Evolutionary conservation across 2,797 vertebrate genomes (phyloP).

Genomic region (Enoplosus armatus): DNA sequence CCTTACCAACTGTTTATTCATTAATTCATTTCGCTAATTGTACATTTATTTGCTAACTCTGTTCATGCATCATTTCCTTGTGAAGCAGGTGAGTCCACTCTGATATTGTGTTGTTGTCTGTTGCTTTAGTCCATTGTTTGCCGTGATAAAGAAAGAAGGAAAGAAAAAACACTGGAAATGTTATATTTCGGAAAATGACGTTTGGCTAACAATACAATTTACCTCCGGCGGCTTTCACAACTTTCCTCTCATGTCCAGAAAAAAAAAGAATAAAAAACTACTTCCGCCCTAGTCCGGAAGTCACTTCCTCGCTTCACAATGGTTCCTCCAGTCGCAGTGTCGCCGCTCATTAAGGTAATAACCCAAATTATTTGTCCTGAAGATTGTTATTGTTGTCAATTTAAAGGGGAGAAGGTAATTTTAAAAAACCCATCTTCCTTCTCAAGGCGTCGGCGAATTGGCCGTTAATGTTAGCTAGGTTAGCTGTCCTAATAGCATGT

Average conservation of each 20-base stretch:
- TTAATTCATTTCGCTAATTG: background rate
- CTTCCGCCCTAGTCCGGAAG: conserved; percentile 59
- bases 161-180: background rate
- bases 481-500: conserved; percentile 14
- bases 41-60: background rate
- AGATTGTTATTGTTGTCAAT: fast-evolving
- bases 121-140: background rate
- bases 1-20: background rate
- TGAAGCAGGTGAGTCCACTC: background rate
- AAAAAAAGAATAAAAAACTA: background rate
- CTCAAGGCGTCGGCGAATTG: fast-evolving
- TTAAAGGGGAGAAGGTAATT: fast-evolving
- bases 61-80: background rate
- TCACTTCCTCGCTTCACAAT: conserved; percentile 73
- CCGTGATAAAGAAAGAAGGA: background rate
- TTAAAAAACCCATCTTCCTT: fast-evolving
- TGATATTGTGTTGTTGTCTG: background rate
- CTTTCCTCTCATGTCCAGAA: background rate
- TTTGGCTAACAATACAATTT: background rate
- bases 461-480: no score
- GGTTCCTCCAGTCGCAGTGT: conserved; percentile 90
- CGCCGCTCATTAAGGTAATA: conserved; percentile 92
- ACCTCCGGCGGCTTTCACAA: no score
- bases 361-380: background rate
- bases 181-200: background rate